Evolutionary conservation across 2,888 invertebrate genomes (phyloP), one percentile per base, ranked within the genome.

Genomic region (Exephanes ischioxanthus): DNA sequence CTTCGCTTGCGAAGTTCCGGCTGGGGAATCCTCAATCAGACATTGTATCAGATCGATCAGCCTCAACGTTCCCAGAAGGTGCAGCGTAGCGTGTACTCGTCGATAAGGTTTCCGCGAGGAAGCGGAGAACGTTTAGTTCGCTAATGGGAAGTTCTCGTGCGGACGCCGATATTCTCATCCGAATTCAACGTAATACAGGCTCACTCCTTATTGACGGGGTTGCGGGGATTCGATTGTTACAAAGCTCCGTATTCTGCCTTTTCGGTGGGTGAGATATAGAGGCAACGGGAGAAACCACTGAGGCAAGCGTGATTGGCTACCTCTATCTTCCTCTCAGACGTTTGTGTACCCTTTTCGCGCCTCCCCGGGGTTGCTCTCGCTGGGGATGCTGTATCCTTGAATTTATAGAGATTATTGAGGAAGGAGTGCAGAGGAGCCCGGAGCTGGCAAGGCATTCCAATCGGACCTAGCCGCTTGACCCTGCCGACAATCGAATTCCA

Each of bases 381-480:
- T 7, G 30, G 73, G 22, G 48, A 72, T 77, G 61, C 51, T 63
- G 81, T 63, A 68, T 72, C 63, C 55, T 83, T 61, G 71, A 86
- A 87, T 87, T 82, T 85, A 86, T 86, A 80, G 81, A 83, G 79
- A 86, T 85, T 88, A 88, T 86, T 77, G 81, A 78, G 80, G 61
- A 75, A 63, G 63, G 73, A 58, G 73, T 11, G 45, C 51, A 51
- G 82, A 85, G 84, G 14, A 66, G 88, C 33, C 33, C n/a, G 16
- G 84, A 82, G 86, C 86, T 86, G 89, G 88, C 87, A 86, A 87
- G 88, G 91, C 90, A 92, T 93, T 92, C 90, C 91, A 89, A 90
- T 90, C 88, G 89, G 89, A 91, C 91, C 91, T 90, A 90, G 90
- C 90, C 88, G 90, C 90, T 91, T 92, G 90, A 92, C 91, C 91